Evolutionary conservation across 2,113 vertebrate genomes (phyloP).

Genomic region (Grantiella picta): DNA sequence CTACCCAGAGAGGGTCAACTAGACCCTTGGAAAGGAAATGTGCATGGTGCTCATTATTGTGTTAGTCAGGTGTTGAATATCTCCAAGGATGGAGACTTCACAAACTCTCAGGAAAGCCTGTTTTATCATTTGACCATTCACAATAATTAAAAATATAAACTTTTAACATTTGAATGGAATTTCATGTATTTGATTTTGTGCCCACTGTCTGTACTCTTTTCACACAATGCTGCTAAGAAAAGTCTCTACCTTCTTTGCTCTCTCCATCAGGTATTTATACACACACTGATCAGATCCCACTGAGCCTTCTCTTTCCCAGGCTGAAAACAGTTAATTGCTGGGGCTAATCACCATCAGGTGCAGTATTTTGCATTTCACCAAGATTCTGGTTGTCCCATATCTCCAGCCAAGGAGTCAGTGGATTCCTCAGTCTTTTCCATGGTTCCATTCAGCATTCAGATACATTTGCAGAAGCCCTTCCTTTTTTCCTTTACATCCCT

Average conservation of each 20-base stretch:
- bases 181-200: background rate
- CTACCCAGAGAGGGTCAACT: background rate
- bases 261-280: background rate
- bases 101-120: background rate
- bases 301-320: background rate
- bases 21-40: too few relatives aligned
- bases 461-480: background rate
- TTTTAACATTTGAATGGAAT: background rate
- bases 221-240: background rate
- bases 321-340: background rate
- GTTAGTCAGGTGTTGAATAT: background rate
- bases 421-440: background rate
- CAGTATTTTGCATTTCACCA: background rate
- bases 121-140: background rate
- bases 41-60: background rate
- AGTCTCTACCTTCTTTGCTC: background rate
- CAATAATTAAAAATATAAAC: background rate
- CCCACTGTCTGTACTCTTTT: background rate
- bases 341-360: background rate
- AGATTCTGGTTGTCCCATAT: background rate
- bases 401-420: background rate
- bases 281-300: background rate
- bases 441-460: background rate
- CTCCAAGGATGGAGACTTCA: background rate
- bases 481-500: background rate